A percentile compares a stretch with the other conserved stretches of the same genome.
Evolutionary conservation across 2,797 vertebrate species (phyloP).

Genomic region (Acanthis flammea): DNA sequence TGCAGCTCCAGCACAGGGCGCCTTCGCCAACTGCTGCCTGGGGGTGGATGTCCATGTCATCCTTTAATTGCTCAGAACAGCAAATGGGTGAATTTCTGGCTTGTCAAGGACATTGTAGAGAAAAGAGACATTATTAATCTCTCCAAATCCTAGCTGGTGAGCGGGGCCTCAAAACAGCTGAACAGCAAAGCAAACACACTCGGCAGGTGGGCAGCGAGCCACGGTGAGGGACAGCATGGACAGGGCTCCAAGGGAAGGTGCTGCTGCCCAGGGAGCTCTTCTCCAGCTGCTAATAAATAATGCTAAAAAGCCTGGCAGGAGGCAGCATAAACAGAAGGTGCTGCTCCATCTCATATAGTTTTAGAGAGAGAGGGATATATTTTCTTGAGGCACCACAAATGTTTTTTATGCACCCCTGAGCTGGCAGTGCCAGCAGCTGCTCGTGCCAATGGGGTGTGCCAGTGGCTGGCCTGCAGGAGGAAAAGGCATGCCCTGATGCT

Average conservation of each 20-base stretch:
- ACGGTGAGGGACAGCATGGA: not conserved
- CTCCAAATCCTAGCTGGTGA: not conserved
- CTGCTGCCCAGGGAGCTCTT: not conserved
- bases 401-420: not conserved
- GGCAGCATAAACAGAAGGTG: not conserved
- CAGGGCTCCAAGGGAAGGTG: not conserved
- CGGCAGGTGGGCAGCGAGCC: not conserved
- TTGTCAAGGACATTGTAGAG: not conserved
- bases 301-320: not conserved
- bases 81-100: conserved; percentile 7
- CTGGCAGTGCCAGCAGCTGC: not conserved
- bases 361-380: not conserved
- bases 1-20: not conserved
- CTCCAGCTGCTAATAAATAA: conserved; percentile 14
- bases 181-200: not conserved
- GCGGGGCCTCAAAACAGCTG: not conserved
- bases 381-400: not conserved
- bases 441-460: not conserved
- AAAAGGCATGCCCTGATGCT: not conserved
- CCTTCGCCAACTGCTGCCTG: not conserved
- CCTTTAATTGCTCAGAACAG: not conserved
- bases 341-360: not conserved
- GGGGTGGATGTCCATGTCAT: not conserved
- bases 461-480: not conserved
- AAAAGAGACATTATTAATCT: conserved; percentile 17